Conservation (phyloP, 2,113 vertebrate genomes). For the Perognathus longimembris region DNA sequence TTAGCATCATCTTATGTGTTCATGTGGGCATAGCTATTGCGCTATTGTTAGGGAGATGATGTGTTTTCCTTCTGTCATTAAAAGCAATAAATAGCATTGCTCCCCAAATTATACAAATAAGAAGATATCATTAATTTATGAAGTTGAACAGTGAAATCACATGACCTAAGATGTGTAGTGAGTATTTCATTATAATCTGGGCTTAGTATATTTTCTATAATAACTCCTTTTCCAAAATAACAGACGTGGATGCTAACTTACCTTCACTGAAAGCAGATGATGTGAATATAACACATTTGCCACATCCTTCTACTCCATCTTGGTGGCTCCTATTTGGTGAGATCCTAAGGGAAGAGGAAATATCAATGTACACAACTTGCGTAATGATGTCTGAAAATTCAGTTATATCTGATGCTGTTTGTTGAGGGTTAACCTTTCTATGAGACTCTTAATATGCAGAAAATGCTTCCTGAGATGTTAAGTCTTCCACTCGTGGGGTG, state of each 20-base stretch:
- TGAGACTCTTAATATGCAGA: constrained; percentile 2
- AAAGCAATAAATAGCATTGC: constrained; percentile 65
- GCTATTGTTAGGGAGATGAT: constrained; percentile 58
- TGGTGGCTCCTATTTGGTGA: neutral
- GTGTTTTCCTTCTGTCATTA: constrained; percentile 65
- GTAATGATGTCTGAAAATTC: neutral
- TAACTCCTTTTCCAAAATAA: neutral
- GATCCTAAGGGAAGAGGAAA: neutral
- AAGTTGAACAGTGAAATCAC: neutral
- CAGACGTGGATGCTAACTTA: neutral
- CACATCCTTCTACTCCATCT: neutral
- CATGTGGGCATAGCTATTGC: too few species aligned
- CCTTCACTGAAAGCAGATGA: constrained; percentile 14
- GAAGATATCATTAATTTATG: constrained; percentile 59
- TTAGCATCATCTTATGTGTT: too few species aligned
- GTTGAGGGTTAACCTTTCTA: neutral
- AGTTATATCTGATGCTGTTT: neutral
- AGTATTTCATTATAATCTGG: neutral
- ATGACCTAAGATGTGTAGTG: neutral
- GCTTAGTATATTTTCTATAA: constrained; percentile 24
- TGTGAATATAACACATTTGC: neutral
- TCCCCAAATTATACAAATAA: constrained; percentile 67
- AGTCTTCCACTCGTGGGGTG: neutral
- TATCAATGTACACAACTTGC: neutral
- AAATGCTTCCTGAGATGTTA: neutral